Evolutionary conservation across 1,140 invertebrate species (phyloP), one percentile per base, ranked within the genome.

Genomic region (Lepidurus couesii): DNA sequence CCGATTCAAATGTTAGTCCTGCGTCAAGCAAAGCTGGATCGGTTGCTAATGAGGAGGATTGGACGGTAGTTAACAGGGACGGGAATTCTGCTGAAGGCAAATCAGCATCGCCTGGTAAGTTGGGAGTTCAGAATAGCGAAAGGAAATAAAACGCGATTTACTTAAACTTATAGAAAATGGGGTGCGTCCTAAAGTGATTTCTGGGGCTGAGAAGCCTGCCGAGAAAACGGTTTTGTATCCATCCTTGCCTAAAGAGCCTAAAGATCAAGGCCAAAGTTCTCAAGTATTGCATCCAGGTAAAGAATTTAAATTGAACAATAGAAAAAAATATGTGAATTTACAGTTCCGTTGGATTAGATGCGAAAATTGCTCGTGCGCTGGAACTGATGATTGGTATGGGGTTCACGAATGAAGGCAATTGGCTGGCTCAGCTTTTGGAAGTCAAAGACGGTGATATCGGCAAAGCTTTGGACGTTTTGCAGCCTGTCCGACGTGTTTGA

Each of bases 341-440:
- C 7, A 53, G 7, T 47, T 21, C 82, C 47, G 82, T 80, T 81
- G 83, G 86, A 83, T 73, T 84, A 86, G 89, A 90, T 85, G 87
- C 89, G 13, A 87, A 86, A 78, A 90, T 92, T 76, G 87, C 88
- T 77, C 83, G 84, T 5, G 87, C 89, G 45, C 77, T 94, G 74
- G 84, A 89, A 75, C 86, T 89, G 73, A 93, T 95, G 92, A 86
- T 90, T 83, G 84, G 88, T 2, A 95, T 95, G 93, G 93, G 93
- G 44, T 95, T 94, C 84, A 89, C 88, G 75, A 92, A 94, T 83
- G 90, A 93, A 78, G 89, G 89, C 74, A 87, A 86, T 44, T 89
- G 89, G 87, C 84, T 91, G 1, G 86, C 88, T 45, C 84, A 86
- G 78, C 84, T 91, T 34, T 81, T 91, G 78, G 85, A 87, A 78